Conservation (phyloP, 2,888 invertebrate species). For the Deroplatys truncata region DNA sequence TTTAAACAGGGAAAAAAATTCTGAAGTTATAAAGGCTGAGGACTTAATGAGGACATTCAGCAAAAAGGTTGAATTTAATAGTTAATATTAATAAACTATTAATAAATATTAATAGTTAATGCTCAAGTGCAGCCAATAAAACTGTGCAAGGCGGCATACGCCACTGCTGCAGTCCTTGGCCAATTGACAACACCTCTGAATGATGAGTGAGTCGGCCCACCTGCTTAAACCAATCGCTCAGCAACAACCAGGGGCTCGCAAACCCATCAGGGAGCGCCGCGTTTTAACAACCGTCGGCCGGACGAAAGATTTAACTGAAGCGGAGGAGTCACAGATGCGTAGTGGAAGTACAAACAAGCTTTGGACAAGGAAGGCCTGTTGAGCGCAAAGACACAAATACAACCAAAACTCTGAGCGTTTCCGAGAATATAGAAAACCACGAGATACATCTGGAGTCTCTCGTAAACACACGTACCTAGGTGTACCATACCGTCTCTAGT, state of each 20-base stretch:
- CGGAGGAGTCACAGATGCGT: background rate
- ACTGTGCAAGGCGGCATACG: background rate
- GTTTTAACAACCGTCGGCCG: background rate
- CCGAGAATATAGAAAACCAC: background rate
- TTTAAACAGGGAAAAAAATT: too few species aligned
- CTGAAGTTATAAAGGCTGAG: too few species aligned
- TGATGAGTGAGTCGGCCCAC: background rate
- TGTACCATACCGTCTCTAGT: background rate
- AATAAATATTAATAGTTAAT: too few species aligned
- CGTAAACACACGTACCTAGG: too few species aligned
- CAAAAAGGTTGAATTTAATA: too few species aligned
- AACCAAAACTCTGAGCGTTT: background rate
- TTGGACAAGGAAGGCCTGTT: background rate
- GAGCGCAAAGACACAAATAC: background rate
- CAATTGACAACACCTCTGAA: slow-evolving; percentile 3
- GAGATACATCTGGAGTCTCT: background rate
- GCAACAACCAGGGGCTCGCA: background rate
- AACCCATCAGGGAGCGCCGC: background rate
- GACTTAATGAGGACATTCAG: too few species aligned
- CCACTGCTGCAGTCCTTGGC: background rate
- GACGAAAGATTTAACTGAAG: background rate
- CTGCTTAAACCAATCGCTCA: background rate
- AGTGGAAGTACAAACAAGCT: background rate
- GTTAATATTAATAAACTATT: too few species aligned
- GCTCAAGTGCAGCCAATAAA: too few species aligned